Evolutionary conservation across 2,113 vertebrate genomes (phyloP), one percentile per base, ranked within the genome.

Genomic region (Strix uralensis): DNA sequence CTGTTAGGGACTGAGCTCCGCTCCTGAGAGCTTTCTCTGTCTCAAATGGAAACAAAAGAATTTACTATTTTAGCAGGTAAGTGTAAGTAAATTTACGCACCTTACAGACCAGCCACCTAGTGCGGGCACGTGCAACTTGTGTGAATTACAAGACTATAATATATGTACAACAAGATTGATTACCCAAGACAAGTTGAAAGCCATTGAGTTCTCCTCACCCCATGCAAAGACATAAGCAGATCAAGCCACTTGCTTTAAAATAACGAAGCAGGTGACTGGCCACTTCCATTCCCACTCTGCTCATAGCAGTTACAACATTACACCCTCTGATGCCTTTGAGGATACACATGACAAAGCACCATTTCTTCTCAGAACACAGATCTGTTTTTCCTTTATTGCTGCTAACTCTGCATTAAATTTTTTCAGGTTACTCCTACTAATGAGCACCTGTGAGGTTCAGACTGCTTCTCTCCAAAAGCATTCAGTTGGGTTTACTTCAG

Each of bases 111-210:
- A 8, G 1, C 3, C 15, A 26, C 23, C 5, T 8, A 7, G 2
- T 5, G 10, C 3, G 2, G 29, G n/a, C 55, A 67, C 1, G 0
- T 4, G 15, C 1, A 0, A 4, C 21, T 30, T 8, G n/a, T 11
- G 6, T 15, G n/a, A 70, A 55, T 51, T n/a, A 27, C 26, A 9
- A 22, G 38, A 29, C 34, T 59, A 13, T 3, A 29, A 3, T 0
- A 6, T 2, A 19, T 3, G 15, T 6, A n/a, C 38, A 52, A 1
- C 22, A 6, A 14, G 19, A 15, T 0, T 19, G 19, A 38, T 49
- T 11, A 30, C 19, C 52, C 7, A 0, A 0, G 27, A 70, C 30
- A 40, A 29, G 59, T 0, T 73, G 81, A 47, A 67, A 73, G 32
- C 38, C 19, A 3, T 0, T 0, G 8, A 36, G 34, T 5, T 62